Evolutionary conservation across 2,888 invertebrate genomes (phyloP).

Genomic region (Hymenopus coronatus): DNA sequence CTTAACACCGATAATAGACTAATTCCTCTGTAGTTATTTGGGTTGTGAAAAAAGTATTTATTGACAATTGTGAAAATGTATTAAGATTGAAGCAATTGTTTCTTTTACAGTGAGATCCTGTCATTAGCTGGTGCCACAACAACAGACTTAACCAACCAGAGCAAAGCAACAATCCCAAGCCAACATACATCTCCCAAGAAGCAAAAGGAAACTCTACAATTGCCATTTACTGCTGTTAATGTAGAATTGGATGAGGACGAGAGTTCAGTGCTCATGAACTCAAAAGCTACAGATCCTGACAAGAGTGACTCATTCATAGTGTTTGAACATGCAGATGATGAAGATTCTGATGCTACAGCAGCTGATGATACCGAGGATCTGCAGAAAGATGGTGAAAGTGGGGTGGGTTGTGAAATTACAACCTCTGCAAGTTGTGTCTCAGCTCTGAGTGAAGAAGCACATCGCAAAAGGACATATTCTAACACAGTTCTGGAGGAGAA

Average conservation of each 20-base stretch:
- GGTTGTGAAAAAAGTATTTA: too few relatives aligned
- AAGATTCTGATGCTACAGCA: slow-evolving; percentile 24
- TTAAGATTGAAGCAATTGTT: neutral
- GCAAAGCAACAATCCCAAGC: neutral
- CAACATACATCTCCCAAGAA: neutral
- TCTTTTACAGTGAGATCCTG: neutral
- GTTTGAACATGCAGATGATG: slow-evolving; percentile 47
- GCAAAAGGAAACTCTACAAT: neutral
- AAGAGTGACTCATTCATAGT: slow-evolving; percentile 51
- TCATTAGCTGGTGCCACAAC: neutral
- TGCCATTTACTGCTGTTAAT: neutral
- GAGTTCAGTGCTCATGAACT: too few relatives aligned
- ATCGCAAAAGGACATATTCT: neutral
- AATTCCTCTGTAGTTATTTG: too few relatives aligned
- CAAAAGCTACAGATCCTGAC: slow-evolving; percentile 22
- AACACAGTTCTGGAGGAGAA: neutral
- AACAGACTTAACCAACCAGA: neutral
- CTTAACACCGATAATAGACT: too few relatives aligned
- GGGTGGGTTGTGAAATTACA: neutral
- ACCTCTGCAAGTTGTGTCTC: neutral
- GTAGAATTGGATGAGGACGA: neutral
- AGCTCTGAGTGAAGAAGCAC: neutral
- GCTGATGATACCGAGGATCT: neutral
- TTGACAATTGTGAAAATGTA: neutral
- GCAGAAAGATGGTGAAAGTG: neutral